These are phyloP conservation scores for Carlito syrichta DNA, from an alignment of 2,113 vertebrate genomes.

Conservation along the genomic window DNA sequence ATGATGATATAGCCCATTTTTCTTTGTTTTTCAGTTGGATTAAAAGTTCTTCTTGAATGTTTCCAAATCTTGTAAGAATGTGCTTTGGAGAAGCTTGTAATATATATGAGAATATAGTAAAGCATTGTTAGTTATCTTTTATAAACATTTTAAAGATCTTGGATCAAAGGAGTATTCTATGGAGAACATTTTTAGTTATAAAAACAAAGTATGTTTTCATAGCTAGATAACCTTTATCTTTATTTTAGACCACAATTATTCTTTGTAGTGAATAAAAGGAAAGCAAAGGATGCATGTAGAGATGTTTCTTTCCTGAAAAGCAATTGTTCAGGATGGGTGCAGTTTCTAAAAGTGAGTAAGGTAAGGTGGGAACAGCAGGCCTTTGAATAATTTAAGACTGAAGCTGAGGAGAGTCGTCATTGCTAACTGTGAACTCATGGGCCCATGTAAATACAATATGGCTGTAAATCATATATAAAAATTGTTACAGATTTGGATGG, in stretches of 20 bases:
- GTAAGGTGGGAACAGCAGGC: not conserved
- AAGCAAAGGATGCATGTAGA: not conserved
- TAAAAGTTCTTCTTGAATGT: slow-evolving; percentile 38
- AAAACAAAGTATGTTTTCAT: not conserved
- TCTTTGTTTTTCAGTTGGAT: slow-evolving; percentile 27
- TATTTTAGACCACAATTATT: not conserved
- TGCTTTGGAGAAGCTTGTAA: not conserved
- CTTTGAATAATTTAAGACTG: not conserved
- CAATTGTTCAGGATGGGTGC: not conserved
- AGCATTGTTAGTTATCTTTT: slow-evolving; percentile 35
- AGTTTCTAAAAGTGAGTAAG: not conserved
- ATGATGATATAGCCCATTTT: not conserved
- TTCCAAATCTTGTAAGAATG: not conserved
- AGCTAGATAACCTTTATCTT: slow-evolving; percentile 14
- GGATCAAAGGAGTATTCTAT: not conserved
- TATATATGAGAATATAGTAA: not conserved
- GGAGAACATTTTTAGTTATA: not conserved
- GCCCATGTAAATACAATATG: not conserved
- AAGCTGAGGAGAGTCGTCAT: not conserved
- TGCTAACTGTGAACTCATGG: not conserved
- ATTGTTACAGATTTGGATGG: not conserved
- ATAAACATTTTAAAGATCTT: slow-evolving; percentile 19
- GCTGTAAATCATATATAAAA: not conserved
- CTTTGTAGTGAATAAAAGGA: not conserved
- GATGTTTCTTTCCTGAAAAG: not conserved